Evolutionary conservation across 2,113 vertebrate species (phyloP).

Genomic region (Gracilinanus agilis): DNA sequence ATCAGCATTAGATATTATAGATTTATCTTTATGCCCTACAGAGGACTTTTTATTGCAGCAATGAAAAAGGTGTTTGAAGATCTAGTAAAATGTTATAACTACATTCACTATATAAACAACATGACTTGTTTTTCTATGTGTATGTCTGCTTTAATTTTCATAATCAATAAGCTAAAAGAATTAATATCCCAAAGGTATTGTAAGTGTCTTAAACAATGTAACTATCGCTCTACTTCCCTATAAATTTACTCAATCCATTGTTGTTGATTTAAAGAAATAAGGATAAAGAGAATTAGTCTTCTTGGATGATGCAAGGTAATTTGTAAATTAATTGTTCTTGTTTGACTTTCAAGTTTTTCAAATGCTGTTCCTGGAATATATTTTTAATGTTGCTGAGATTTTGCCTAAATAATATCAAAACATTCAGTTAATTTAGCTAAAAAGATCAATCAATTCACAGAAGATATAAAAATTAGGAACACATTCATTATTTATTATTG

Average conservation of each 20-base stretch:
- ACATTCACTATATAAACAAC: slow-evolving; percentile 7
- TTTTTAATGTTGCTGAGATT: slow-evolving; percentile 14
- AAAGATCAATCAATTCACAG: neutral
- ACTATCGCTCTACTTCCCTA: neutral
- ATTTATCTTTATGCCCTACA: slow-evolving; percentile 16
- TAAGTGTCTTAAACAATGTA: slow-evolving; percentile 34
- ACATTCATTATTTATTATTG: neutral
- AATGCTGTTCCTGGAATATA: neutral
- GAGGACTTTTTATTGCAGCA: neutral
- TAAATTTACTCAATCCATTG: slow-evolving; percentile 16
- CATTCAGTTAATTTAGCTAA: slow-evolving; percentile 15
- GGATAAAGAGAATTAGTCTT: neutral
- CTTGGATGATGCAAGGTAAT: neutral
- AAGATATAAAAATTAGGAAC: slow-evolving; percentile 49
- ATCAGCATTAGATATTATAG: neutral
- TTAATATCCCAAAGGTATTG: neutral
- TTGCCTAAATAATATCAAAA: neutral
- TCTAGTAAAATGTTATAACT: neutral
- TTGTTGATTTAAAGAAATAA: neutral
- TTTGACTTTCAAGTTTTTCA: slow-evolving; percentile 16
- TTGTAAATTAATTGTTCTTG: neutral
- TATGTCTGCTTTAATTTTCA: slow-evolving; percentile 27
- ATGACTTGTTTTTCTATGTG: neutral
- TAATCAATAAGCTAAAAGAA: neutral
- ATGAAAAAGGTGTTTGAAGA: slow-evolving; percentile 38